A percentile compares a stretch with the other conserved stretches of the same genome.
Evolutionary conservation across 2,113 vertebrate species (phyloP).

Genomic region (Nycticorax nycticorax): DNA sequence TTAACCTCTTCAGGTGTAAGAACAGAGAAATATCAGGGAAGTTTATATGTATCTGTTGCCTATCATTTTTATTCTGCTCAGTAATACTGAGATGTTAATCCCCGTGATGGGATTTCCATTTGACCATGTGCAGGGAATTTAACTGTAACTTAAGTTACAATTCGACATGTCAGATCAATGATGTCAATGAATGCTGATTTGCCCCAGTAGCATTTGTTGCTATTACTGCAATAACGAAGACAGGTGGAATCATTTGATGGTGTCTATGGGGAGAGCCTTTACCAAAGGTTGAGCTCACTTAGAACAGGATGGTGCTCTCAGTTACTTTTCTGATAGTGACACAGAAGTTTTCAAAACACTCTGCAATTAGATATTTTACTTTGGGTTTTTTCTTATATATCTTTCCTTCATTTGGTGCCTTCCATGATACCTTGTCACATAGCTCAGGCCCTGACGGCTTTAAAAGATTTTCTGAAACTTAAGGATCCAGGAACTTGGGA

Average conservation of each 20-base stretch:
- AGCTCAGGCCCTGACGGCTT: not conserved
- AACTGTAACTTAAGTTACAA: constrained; percentile 75
- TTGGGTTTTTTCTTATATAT: not conserved
- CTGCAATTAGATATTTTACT: not conserved
- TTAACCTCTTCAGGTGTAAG: not conserved
- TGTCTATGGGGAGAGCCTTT: not conserved
- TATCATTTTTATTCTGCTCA: constrained; percentile 7
- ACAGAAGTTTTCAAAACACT: not conserved
- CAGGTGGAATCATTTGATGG: constrained; percentile 19
- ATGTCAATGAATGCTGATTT: constrained; percentile 78
- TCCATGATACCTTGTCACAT: not conserved
- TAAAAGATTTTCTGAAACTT: not conserved
- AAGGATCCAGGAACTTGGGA: not conserved
- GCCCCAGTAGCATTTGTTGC: constrained; percentile 69
- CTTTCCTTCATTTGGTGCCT: not conserved
- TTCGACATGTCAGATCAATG: constrained; percentile 79
- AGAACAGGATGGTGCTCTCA: not conserved
- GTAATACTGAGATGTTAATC: not conserved
- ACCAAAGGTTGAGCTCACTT: not conserved
- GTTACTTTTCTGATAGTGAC: not conserved
- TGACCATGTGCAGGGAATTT: constrained; percentile 26
- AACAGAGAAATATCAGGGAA: not conserved
- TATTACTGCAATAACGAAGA: constrained; percentile 41
- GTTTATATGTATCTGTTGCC: not conserved
- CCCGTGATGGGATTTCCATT: not conserved